Evolutionary conservation across 1,140 invertebrate genomes (phyloP).

Genomic region (Armadillidium nasatum): DNA sequence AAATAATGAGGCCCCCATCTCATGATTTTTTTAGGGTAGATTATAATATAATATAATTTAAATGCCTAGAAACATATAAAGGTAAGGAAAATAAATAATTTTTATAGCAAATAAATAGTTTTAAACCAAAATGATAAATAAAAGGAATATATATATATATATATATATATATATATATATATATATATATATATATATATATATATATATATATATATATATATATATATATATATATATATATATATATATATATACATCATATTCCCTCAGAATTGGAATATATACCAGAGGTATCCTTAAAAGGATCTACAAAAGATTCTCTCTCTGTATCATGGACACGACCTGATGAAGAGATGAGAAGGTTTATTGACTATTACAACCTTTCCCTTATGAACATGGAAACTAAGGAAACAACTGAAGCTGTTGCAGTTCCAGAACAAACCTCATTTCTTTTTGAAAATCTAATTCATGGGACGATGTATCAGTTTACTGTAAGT

Average conservation of each 20-base stretch:
- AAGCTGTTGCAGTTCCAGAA: not conserved
- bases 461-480: not conserved
- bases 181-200: too few species aligned
- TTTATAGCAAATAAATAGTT: too few species aligned
- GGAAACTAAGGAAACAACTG: not conserved
- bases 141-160: too few species aligned
- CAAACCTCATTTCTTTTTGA: not conserved
- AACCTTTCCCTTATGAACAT: not conserved
- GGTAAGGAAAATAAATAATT: too few species aligned
- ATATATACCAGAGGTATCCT: not conserved
- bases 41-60: too few species aligned
- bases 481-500: constrained; percentile 2
- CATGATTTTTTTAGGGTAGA: too few species aligned
- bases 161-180: too few species aligned
- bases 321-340: not conserved
- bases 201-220: too few species aligned
- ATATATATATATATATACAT: not conserved
- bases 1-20: too few species aligned
- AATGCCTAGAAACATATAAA: too few species aligned
- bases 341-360: not conserved
- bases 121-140: too few species aligned
- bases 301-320: not conserved
- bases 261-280: not conserved
- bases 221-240: too few species aligned
- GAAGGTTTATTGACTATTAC: not conserved